Conservation (phyloP, 2,888 invertebrate genomes). For the Heliconius sara region DNA sequence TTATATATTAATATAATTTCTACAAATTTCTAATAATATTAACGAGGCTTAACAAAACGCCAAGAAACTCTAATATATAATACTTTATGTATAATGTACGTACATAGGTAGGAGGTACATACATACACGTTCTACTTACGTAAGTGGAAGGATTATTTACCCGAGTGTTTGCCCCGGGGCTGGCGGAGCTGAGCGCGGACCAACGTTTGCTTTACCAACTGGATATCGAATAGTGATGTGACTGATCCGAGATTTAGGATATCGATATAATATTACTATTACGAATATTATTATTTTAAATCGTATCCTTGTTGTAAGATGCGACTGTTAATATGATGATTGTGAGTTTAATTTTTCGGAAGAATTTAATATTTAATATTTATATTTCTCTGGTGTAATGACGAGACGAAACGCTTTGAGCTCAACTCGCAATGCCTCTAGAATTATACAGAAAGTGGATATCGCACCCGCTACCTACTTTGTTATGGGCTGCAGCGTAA, state of each 20-base stretch:
- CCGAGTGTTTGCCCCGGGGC: conserved; percentile 61
- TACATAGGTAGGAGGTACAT: background rate
- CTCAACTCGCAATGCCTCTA: too few relatives aligned
- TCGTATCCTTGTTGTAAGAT: too few relatives aligned
- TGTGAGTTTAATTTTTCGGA: too few relatives aligned
- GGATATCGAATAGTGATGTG: conserved; percentile 69
- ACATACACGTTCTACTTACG: conserved; percentile 32
- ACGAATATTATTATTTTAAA: conserved; percentile 3
- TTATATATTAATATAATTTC: background rate
- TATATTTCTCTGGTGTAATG: too few relatives aligned
- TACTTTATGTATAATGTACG: conserved; percentile 4
- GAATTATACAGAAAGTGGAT: too few relatives aligned
- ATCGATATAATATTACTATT: conserved; percentile 36
- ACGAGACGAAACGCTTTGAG: too few relatives aligned
- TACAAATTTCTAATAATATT: background rate
- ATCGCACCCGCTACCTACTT: too few relatives aligned
- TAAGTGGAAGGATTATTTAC: conserved; percentile 62
- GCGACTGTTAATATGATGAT: too few relatives aligned
- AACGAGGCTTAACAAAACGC: too few relatives aligned
- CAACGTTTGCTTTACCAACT: conserved; percentile 81
- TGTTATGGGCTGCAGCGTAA: too few relatives aligned
- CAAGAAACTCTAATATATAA: background rate
- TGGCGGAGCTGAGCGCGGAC: conserved; percentile 64
- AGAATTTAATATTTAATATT: too few relatives aligned
- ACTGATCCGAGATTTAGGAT: background rate